Conservation (phyloP, 2,888 invertebrate species). For the Drosophila vallismaia region DNA sequence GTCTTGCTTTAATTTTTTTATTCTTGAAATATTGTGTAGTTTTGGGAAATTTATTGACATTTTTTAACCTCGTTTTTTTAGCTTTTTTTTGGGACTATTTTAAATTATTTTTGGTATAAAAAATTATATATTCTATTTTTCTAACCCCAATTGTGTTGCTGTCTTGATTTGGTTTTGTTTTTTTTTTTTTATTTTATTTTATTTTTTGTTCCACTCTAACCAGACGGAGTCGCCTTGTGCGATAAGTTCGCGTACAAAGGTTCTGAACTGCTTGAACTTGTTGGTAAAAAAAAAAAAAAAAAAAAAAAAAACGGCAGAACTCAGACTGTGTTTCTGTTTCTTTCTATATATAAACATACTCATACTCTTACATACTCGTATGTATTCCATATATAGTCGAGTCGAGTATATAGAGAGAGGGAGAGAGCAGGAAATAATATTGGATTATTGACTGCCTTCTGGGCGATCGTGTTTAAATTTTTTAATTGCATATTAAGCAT, state of each 20-base stretch:
- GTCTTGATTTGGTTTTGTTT: constrained; percentile 40
- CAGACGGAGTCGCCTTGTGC: constrained; percentile 53
- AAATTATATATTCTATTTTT: not conserved
- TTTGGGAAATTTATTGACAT: too few species aligned
- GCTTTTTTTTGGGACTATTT: too few species aligned
- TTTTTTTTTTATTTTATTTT: too few species aligned
- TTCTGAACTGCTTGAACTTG: constrained; percentile 77
- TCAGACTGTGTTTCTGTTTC: constrained; percentile 17
- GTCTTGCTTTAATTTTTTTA: too few species aligned
- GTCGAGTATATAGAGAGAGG: constrained; percentile 14
- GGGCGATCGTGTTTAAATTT: constrained; percentile 46
- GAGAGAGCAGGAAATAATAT: constrained; percentile 39
- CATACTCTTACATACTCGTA: not conserved
- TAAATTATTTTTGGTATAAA: not conserved
- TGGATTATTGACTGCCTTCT: constrained; percentile 46
- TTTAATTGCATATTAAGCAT: constrained; percentile 39
- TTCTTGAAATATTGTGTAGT: too few species aligned
- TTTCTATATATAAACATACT: constrained; percentile 9
- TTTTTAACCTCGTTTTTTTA: too few species aligned
- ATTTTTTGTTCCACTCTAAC: constrained; percentile 64
- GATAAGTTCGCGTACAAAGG: constrained; percentile 80
- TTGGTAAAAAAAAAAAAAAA: constrained; percentile 19
- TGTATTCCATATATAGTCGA: constrained; percentile 19
- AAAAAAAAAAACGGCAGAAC: constrained; percentile 20
- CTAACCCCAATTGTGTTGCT: constrained; percentile 51